Evolutionary conservation across 2,888 invertebrate species (phyloP).

Genomic region (Syrphus vitripennis): DNA sequence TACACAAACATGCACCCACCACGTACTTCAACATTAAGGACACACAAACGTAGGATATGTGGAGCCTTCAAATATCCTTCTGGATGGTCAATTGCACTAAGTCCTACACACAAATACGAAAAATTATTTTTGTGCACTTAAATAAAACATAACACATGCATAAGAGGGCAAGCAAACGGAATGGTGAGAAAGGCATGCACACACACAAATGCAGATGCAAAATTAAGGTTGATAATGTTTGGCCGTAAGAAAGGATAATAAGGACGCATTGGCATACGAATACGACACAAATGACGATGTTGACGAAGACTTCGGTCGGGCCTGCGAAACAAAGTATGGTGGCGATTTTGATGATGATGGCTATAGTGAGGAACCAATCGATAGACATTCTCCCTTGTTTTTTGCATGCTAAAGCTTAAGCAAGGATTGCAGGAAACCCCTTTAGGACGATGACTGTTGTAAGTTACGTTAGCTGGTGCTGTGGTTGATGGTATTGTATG

Average conservation of each 20-base stretch:
- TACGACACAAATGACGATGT: constrained; percentile 68
- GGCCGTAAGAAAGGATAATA: constrained; percentile 58
- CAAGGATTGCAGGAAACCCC: constrained; percentile 60
- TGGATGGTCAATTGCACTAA: constrained; percentile 67
- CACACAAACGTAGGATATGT: neutral
- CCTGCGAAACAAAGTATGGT: constrained; percentile 32
- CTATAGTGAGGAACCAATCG: constrained; percentile 60
- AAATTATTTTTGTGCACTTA: constrained; percentile 37
- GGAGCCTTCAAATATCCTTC: constrained; percentile 56
- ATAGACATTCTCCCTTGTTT: constrained; percentile 56
- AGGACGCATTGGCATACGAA: constrained; percentile 42
- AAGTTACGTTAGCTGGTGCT: neutral
- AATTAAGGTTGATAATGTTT: constrained; percentile 40
- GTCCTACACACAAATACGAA: constrained; percentile 37
- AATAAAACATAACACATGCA: constrained; percentile 5
- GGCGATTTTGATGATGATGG: constrained; percentile 58
- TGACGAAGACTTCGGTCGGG: constrained; percentile 57
- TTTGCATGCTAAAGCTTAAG: constrained; percentile 33
- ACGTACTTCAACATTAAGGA: neutral
- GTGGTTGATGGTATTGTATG: constrained; percentile 22
- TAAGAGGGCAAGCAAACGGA: neutral
- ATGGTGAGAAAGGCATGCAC: neutral
- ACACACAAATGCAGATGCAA: neutral
- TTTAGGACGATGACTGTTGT: constrained; percentile 54
- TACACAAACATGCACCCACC: constrained; percentile 53